Evolutionary conservation across 2,888 invertebrate species (phyloP), one percentile per base, ranked within the genome.

Genomic region (Psococerastis gibbosa): DNA sequence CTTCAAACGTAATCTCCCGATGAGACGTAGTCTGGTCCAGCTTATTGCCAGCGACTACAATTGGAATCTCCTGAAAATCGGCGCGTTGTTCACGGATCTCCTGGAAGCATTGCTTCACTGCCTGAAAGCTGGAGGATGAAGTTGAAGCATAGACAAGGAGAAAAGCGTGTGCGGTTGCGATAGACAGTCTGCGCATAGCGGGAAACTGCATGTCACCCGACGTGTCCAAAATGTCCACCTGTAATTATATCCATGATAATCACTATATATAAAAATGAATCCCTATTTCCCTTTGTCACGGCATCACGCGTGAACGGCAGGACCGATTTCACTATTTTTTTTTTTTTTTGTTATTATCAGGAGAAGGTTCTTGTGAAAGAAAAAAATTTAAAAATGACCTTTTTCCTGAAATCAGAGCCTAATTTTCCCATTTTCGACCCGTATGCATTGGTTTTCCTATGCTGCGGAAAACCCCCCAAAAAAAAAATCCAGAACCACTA

Each of bases 181-280:
- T 84, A 54, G 82, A 82, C 49, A 89, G 66, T 44, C 84, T 68
- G 49, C 87, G 68, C 88, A 89, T 89, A 45, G 87, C 88, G 6
- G 89, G 88, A 61, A 88, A 89, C 59, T 83, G 82, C 62, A 83
- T 74, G 59, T 85, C 84, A 17, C 87, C 85, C 51, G 78, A 78
- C 22, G 84, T 84, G 62, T 84, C 83, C 57, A 84, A 60, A 50
- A 84, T 78, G 58, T 83, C 82, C 52, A 81, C 73, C 63, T 70
- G 58, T 43, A 59, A 55, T 38, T n/a, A n/a, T n/a, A 52, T 47
- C 44, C 49, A 52, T 48, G 49, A 32, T 20, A 35, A 17, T 44
- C 13, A n/a, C 9, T 35, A n/a, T 35, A 9, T 35, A 9, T 35
- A 9, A 35, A 8, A n/a, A 9, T 35, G 35, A 11, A 35, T 11